A percentile compares a stretch with the other conserved stretches of the same genome.
These are phyloP conservation scores for Scaptomyza polygonia DNA, from an alignment of 2,888 invertebrate species.

Conservation along the genomic window DNA sequence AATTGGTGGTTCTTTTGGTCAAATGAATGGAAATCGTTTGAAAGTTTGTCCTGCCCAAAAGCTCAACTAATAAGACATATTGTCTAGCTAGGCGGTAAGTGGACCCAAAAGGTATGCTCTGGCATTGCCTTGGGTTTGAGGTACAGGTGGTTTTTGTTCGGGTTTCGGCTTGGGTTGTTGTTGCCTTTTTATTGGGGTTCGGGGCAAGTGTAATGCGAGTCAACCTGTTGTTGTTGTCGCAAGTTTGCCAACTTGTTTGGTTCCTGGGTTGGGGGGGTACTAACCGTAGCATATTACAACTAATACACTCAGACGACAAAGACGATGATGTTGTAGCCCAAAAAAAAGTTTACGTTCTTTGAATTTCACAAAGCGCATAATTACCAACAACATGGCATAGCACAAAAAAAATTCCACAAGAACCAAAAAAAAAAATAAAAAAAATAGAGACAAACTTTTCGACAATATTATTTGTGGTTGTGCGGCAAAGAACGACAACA, in stretches of 20 bases:
- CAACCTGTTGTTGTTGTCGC: conserved; percentile 55
- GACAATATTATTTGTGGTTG: conserved; percentile 72
- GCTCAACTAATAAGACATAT: conserved; percentile 69
- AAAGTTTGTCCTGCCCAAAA: conserved; percentile 53
- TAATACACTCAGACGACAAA: conserved; percentile 63
- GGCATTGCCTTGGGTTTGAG: conserved; percentile 3
- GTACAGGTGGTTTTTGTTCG: not conserved
- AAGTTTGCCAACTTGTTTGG: conserved; percentile 70
- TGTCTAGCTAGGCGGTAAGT: conserved; percentile 51
- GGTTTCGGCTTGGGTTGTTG: conserved; percentile 3
- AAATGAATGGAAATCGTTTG: conserved; percentile 67
- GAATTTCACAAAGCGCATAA: conserved; percentile 74
- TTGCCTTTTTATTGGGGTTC: conserved; percentile 2
- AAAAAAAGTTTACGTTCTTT: conserved; percentile 64
- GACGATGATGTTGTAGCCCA: conserved; percentile 61
- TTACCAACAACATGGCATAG: conserved; percentile 71
- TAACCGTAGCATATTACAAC: conserved; percentile 72
- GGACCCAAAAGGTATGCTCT: conserved; percentile 37
- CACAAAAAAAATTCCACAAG: conserved; percentile 11
- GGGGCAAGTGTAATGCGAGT: conserved; percentile 41
- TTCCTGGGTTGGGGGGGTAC: conserved; percentile 24
- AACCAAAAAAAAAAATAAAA: conserved; percentile 15
- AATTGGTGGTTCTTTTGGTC: conserved; percentile 52
- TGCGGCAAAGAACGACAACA: conserved; percentile 47
- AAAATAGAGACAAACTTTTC: conserved; percentile 66